Evolutionary conservation across 92 coral and sea anemone species (phyloP).

Genomic region (Paramuricea clavata): DNA sequence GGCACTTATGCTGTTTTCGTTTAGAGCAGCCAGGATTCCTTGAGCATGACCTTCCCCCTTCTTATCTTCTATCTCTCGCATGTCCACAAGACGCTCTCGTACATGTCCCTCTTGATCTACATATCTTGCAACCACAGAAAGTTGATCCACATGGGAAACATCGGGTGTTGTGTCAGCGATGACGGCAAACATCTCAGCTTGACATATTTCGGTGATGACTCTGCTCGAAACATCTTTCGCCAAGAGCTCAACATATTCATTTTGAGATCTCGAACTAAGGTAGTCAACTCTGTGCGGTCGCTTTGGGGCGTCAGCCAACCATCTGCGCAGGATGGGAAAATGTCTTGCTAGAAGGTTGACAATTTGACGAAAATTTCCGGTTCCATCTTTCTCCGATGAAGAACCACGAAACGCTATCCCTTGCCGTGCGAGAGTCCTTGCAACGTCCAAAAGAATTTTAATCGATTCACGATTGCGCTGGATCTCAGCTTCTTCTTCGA

Average conservation of each 20-base stretch:
- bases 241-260: background rate
- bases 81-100: constrained; percentile 23
- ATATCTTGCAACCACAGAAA: constrained; percentile 28
- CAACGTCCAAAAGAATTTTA: constrained; percentile 27
- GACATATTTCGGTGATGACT: background rate
- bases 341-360: constrained; percentile 1
- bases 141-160: constrained; percentile 12
- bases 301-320: constrained; percentile 22
- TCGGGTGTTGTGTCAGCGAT: constrained; percentile 23
- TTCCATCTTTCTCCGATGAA: background rate
- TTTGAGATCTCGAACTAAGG: constrained; percentile 29
- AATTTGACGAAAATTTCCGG: constrained; percentile 17
- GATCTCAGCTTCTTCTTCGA: constrained; percentile 9
- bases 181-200: constrained; percentile 22
- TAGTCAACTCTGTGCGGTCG: constrained; percentile 18
- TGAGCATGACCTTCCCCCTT: constrained; percentile 24
- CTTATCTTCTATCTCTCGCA: background rate
- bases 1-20: background rate
- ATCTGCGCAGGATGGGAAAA: background rate
- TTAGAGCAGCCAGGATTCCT: constrained; percentile 11
- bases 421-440: constrained; percentile 14
- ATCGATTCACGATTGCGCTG: constrained; percentile 15
- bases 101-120: background rate
- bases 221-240: constrained; percentile 22
- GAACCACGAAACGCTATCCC: constrained; percentile 23